Evolutionary conservation across 37 sponge, comb jelly and placozoan genomes (phyloP).

Genomic region (Crambe crambe): DNA sequence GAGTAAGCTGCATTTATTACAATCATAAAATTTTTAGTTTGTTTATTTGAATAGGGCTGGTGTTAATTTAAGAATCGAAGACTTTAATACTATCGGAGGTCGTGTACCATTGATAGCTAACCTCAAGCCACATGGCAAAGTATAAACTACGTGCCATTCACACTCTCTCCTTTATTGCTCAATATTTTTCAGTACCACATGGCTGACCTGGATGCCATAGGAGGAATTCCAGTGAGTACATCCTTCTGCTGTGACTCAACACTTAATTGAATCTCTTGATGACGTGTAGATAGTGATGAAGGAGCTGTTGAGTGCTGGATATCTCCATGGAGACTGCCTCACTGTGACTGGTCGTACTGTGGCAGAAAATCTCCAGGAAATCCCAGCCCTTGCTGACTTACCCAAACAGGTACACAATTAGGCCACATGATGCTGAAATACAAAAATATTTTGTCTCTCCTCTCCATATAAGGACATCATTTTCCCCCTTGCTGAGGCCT

Average conservation of each 20-base stretch:
- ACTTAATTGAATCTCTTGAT: neutral
- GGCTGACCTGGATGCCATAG: conserved; percentile 68
- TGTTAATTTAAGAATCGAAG: conserved; percentile 62
- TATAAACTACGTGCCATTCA: conserved; percentile 2
- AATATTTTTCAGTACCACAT: conserved; percentile 69
- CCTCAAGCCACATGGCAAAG: conserved; percentile 80
- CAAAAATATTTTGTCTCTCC: no score
- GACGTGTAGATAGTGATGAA: conserved; percentile 65
- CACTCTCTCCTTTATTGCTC: neutral
- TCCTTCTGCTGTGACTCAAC: neutral
- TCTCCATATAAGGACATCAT: conserved; percentile 69
- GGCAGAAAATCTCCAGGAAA: conserved; percentile 50
- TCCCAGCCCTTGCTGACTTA: conserved; percentile 45
- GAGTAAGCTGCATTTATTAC: conserved; percentile 45
- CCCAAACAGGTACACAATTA: conserved; percentile 7
- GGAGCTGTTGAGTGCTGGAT: conserved; percentile 56
- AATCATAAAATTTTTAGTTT: neutral
- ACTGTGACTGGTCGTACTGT: conserved; percentile 74
- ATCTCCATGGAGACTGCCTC: conserved; percentile 71
- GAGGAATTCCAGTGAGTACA: conserved; percentile 65
- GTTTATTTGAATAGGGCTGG: conserved; percentile 39
- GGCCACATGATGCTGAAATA: no score
- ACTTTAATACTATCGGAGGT: conserved; percentile 70
- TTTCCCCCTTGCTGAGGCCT: conserved; percentile 37
- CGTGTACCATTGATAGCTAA: conserved; percentile 66